A percentile compares a stretch with the other conserved stretches of the same genome.
These are phyloP conservation scores for Shargacucullia verbasci DNA, from an alignment of 2,888 invertebrate species.

Conservation along the genomic window DNA sequence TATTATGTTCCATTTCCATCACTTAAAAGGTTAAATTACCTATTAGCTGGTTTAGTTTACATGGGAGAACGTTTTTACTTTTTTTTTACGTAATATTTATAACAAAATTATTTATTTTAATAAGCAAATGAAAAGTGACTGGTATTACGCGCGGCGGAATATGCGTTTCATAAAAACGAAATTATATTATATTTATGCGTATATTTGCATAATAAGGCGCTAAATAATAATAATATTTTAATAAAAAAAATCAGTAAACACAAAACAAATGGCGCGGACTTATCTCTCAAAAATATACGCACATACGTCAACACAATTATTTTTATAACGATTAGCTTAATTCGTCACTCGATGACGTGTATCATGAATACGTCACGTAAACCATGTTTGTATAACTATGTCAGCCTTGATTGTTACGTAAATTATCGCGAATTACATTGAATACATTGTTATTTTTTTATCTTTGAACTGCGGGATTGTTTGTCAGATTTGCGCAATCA, in stretches of 20 bases:
- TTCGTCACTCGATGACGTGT: conserved; percentile 76
- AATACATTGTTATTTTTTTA: background rate
- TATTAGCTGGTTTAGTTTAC: no score
- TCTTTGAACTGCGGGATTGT: background rate
- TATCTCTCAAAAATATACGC: conserved; percentile 60
- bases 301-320: conserved; percentile 69
- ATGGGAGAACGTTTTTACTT: no score
- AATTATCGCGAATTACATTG: conserved; percentile 25
- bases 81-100: no score
- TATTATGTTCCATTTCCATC: background rate
- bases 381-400: conserved; percentile 72
- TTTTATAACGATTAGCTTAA: conserved; percentile 81
- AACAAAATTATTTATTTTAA: no score
- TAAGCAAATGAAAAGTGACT: no score
- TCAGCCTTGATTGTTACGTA: conserved; percentile 56
- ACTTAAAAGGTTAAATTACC: background rate
- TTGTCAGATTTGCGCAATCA: background rate
- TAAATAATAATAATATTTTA: no score
- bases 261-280: conserved; percentile 5
- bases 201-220: no score
- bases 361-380: conserved; percentile 75
- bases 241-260: background rate
- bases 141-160: no score
- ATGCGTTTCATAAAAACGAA: no score
- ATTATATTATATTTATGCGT: no score